These are phyloP conservation scores for Cottoperca gobio DNA, from an alignment of 2,797 vertebrate species.

Conservation along the genomic window DNA sequence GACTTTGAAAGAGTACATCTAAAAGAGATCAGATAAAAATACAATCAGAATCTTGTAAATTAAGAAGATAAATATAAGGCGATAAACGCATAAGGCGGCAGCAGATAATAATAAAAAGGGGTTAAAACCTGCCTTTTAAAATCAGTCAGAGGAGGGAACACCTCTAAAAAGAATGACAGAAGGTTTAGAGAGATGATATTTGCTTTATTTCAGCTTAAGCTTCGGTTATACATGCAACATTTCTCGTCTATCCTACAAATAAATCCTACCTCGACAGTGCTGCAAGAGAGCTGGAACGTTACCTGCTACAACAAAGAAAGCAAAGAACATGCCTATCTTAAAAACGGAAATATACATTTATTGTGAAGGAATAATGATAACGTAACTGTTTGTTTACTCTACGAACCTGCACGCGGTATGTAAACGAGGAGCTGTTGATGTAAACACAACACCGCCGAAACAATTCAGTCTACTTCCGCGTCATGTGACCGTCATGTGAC, in stretches of 20 bases:
- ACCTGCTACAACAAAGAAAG: constrained; percentile 10
- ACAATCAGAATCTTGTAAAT: no score
- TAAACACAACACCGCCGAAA: constrained; percentile 74
- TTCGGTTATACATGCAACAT: neutral
- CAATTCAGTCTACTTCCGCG: constrained; percentile 50
- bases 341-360: neutral
- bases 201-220: neutral
- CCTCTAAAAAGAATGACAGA: neutral
- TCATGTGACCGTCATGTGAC: constrained; percentile 66
- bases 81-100: neutral
- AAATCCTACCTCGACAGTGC: constrained; percentile 32
- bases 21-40: neutral
- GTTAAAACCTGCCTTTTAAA: neutral
- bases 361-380: neutral
- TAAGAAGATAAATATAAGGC: neutral
- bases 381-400: constrained; percentile 18
- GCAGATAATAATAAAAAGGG: neutral
- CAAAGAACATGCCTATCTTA: neutral
- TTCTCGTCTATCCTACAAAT: constrained; percentile 5
- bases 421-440: constrained; percentile 54
- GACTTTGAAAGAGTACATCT: neutral
- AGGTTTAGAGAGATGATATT: neutral
- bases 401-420: constrained; percentile 17
- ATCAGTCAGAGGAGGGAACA: neutral
- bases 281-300: neutral